Evolutionary conservation across 2,797 vertebrate species (phyloP).

Genomic region (Chelidonichthys spinosus): DNA sequence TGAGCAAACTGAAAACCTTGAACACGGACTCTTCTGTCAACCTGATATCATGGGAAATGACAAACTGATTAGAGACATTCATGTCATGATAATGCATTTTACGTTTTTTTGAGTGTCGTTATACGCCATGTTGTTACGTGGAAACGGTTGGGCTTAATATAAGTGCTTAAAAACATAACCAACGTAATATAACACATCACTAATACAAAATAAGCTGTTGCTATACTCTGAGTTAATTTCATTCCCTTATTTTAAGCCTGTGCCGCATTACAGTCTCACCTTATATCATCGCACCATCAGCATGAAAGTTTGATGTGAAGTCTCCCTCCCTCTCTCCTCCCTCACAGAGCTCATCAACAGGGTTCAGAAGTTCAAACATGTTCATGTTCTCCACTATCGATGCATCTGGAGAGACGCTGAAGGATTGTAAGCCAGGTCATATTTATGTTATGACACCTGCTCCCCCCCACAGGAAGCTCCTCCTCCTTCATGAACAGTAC

Average conservation of each 20-base stretch:
- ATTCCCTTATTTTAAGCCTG: too few relatives aligned
- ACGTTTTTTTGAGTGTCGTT: neutral
- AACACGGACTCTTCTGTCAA: constrained; percentile 1
- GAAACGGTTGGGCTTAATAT: too few relatives aligned
- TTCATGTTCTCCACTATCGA: fast-evolving
- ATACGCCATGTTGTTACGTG: too few relatives aligned
- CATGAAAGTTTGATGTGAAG: constrained; percentile 28
- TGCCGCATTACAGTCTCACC: fast-evolving
- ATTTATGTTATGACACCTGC: too few relatives aligned
- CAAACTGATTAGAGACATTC: neutral
- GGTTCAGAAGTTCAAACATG: constrained; percentile 16
- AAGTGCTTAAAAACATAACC: too few relatives aligned
- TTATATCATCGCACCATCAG: neutral
- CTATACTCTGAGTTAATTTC: neutral
- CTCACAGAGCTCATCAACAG: constrained; percentile 4
- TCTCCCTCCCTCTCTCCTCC: neutral
- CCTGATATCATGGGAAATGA: too few relatives aligned
- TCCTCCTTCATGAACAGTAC: too few relatives aligned
- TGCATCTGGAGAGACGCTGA: neutral
- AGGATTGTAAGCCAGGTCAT: neutral
- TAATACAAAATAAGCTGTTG: too few relatives aligned
- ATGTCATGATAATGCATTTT: neutral
- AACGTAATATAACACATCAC: too few relatives aligned
- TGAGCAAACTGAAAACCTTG: constrained; percentile 10
- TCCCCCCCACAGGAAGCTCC: too few relatives aligned